These are phyloP conservation scores for Ptyas mucosa DNA, from an alignment of 2,113 vertebrate species.

Conservation along the genomic window DNA sequence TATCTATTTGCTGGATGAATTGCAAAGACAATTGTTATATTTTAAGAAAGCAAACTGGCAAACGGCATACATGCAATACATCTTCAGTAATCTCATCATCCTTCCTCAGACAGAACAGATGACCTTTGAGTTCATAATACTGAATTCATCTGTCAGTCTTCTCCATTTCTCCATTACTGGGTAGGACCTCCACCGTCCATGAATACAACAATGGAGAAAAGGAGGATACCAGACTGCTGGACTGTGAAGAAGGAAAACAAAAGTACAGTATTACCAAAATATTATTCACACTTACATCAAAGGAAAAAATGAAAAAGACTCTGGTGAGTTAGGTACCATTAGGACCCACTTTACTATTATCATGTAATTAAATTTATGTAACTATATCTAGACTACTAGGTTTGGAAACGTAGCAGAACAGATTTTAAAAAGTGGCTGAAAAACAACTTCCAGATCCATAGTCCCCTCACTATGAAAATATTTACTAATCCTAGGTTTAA, in stretches of 20 bases:
- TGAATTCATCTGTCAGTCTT: background rate
- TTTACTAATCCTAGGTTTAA: constrained; percentile 4
- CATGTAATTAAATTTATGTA: background rate
- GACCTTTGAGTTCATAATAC: background rate
- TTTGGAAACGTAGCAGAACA: background rate
- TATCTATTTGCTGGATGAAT: background rate
- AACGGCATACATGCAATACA: background rate
- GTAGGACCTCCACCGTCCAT: background rate
- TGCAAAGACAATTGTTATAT: background rate
- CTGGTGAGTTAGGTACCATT: background rate
- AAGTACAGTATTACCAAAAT: background rate
- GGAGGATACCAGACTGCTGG: background rate
- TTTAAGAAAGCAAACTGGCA: background rate
- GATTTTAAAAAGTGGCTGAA: background rate
- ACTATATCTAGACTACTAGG: background rate
- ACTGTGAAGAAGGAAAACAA: background rate
- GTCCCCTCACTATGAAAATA: background rate
- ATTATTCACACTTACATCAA: background rate
- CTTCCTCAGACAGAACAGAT: background rate
- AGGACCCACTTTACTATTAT: background rate
- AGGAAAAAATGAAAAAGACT: background rate
- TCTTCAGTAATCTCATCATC: background rate
- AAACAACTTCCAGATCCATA: background rate
- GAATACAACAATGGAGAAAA: background rate
- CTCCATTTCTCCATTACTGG: background rate